These are phyloP conservation scores for Hypothenemus hampei DNA, from an alignment of 1,140 invertebrate genomes.

Conservation along the genomic window DNA sequence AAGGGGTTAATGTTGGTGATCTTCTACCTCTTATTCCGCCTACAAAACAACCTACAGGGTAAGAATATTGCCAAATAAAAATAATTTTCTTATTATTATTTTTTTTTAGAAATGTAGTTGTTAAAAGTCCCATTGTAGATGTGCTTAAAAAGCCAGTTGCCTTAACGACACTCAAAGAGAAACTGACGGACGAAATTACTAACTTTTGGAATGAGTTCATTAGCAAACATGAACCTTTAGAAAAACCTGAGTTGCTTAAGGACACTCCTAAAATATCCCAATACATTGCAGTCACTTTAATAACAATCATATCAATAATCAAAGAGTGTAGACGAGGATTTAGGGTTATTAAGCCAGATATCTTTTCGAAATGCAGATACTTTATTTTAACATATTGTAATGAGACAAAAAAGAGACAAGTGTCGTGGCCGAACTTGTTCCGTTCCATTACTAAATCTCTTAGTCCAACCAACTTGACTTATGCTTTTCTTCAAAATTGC, in stretches of 20 bases:
- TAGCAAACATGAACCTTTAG: conserved; percentile 68
- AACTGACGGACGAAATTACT: conserved; percentile 60
- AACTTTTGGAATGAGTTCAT: conserved; percentile 77
- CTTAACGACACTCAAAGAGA: conserved; percentile 60
- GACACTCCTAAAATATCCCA: conserved; percentile 55
- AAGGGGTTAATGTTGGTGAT: conserved; percentile 66
- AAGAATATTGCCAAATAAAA: conserved; percentile 11
- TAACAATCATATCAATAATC: conserved; percentile 53
- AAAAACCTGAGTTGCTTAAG: conserved; percentile 61
- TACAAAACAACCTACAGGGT: conserved; percentile 39
- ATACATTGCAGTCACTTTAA: conserved; percentile 54
- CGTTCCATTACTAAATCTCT: conserved; percentile 43
- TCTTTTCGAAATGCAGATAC: conserved; percentile 36
- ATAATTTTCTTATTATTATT: conserved; percentile 1
- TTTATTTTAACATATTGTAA: conserved; percentile 45
- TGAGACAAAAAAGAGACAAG: conserved; percentile 45
- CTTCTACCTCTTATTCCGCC: conserved; percentile 61
- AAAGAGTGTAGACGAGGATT: conserved; percentile 53
- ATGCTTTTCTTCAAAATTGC: conserved; percentile 36
- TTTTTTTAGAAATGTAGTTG: conserved; percentile 19
- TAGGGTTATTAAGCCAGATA: conserved; percentile 38
- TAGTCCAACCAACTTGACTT: conserved; percentile 45
- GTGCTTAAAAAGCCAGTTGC: conserved; percentile 58
- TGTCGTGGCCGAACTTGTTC: conserved; percentile 47
- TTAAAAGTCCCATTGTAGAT: conserved; percentile 52